Evolutionary conservation across 1,140 invertebrate genomes (phyloP), one percentile per base, ranked within the genome.

Genomic region (Meloidogyne chitwoodi): DNA sequence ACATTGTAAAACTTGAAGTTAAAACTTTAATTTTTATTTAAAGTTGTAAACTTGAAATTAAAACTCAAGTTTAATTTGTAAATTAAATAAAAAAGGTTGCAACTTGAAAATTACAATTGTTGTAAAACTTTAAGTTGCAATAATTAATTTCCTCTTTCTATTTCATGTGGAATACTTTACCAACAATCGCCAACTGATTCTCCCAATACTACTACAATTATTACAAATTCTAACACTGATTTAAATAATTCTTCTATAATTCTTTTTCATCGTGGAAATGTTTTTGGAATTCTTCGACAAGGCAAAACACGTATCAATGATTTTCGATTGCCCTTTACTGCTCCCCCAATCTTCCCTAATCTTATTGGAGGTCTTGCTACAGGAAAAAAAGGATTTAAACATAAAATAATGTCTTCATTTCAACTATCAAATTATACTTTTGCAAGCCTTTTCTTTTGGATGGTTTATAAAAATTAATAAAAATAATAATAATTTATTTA

Each of bases 231-330:
- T 3, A 62, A 41, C 0, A 56, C 62, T n/a, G 44, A 68, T 34
- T n/a, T 56, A 22, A 56, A 56, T n/a, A 56, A 56, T 56, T n/a
- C 48, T n/a, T 56, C 48, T 0, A 76, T 85, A 41, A 79, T 87
- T 64, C 69, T 85, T 12, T 78, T 66, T 12, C 84, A 86, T 77
- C 73, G 84, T 8, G 84, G 84, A 69, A 86, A 86, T 73, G 84
- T 87, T 3, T 86, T 86, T 66, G 84, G 84, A 31, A 86, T 86
- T 71, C 75, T 86, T 12, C 62, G 84, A 71, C 84, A 86, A 76
- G 84, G 84, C 73, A 73, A 85, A 76, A 86, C 86, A 19, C 77
- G 84, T 24, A 80, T 86, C 16, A 86, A 86, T 72, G 84, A 86
- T 76, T 86, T 86, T 76, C 76, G 84, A 44, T 71, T 86, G 24